phyloP scores from a whole-genome alignment of 2,113 vertebrate genomes.

The Condylura cristata region DNA sequence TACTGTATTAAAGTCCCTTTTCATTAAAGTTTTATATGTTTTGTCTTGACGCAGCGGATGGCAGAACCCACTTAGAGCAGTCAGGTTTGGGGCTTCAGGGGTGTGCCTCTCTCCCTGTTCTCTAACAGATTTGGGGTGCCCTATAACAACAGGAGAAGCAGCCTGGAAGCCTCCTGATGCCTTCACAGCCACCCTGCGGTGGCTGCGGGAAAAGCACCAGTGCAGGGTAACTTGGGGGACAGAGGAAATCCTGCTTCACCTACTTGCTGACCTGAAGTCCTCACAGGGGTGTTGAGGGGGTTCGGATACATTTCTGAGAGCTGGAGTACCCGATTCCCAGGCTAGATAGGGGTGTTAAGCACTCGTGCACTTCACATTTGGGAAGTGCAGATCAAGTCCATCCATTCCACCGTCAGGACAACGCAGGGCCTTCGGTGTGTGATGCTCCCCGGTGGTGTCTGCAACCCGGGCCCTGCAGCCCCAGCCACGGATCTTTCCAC shows the following conservation, averaged over 20 bases:
- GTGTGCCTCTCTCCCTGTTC: no score
- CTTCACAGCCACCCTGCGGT: background rate
- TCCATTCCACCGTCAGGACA: background rate
- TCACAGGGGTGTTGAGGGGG: no score
- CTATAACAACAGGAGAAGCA: background rate
- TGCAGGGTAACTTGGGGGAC: background rate
- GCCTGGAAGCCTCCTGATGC: background rate
- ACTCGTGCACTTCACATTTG: background rate
- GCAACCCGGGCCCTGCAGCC: background rate
- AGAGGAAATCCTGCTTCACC: background rate
- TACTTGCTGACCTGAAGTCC: background rate
- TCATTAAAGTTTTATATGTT: no score
- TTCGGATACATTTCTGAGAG: background rate
- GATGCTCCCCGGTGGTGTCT: background rate
- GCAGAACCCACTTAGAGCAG: no score
- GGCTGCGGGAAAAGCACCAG: background rate
- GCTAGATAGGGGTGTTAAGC: background rate
- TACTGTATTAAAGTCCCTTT: no score
- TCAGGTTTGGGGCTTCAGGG: no score
- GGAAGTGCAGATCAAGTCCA: background rate
- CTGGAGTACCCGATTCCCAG: background rate
- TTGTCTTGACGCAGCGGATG: no score
- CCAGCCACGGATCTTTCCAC: background rate
- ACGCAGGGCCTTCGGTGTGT: background rate
- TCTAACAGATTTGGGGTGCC: no score